Evolutionary conservation across 2,888 invertebrate species (phyloP).

Genomic region (Andrena bicolor): DNA sequence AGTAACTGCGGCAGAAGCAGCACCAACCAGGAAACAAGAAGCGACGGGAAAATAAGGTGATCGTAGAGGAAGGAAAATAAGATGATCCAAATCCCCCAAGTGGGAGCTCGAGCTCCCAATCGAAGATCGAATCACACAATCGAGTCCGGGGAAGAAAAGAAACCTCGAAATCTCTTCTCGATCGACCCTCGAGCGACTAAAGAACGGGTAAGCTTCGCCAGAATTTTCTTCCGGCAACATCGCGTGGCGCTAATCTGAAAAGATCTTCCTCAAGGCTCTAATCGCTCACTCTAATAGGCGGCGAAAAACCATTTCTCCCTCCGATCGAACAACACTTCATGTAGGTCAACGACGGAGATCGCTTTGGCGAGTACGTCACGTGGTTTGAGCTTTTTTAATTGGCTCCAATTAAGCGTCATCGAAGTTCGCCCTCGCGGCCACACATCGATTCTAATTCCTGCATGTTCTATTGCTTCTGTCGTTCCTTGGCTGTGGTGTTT

Average conservation of each 20-base stretch:
- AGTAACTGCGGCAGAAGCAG: too few relatives aligned
- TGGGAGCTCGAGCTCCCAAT: not conserved
- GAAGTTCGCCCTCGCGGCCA: not conserved
- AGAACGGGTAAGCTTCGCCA: not conserved
- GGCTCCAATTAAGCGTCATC: conserved; percentile 34
- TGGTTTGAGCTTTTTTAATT: conserved; percentile 32
- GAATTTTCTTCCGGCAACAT: conserved; percentile 23
- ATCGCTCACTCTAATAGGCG: not conserved
- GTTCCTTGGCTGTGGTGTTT: too few relatives aligned
- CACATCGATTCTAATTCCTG: conserved; percentile 33
- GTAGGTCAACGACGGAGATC: conserved; percentile 35
- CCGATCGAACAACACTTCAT: conserved; percentile 30
- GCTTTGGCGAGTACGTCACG: conserved; percentile 8
- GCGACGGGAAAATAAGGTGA: not conserved
- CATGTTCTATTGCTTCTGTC: not conserved
- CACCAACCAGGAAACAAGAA: too few relatives aligned
- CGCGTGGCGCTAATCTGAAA: conserved; percentile 5
- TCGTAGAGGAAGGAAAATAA: conserved; percentile 14
- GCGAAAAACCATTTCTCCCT: conserved; percentile 13
- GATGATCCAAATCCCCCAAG: not conserved
- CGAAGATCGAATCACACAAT: not conserved
- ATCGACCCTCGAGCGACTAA: not conserved
- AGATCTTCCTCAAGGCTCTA: not conserved
- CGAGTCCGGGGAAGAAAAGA: not conserved
- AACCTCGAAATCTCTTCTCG: not conserved